Conservation (phyloP, 2,797 vertebrate genomes). For the Eupleurogrammus muticus region DNA sequence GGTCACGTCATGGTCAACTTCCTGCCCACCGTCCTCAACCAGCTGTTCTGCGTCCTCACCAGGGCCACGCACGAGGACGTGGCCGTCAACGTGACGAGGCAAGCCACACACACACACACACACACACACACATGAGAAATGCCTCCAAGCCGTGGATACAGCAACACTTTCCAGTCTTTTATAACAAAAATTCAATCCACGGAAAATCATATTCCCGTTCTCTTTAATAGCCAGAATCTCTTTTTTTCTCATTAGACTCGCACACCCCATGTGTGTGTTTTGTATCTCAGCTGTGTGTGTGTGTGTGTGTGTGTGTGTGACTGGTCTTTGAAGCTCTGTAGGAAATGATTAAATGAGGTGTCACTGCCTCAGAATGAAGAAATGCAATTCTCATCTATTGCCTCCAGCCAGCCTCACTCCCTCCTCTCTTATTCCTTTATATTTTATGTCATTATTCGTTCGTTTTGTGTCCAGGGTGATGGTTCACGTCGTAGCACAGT, state of each 20-base stretch:
- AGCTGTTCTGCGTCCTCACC: slow-evolving; percentile 93
- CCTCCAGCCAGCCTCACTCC: background rate
- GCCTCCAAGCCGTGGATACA: slow-evolving; percentile 1
- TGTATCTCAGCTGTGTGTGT: slow-evolving; percentile 17
- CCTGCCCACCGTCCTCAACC: slow-evolving; percentile 95
- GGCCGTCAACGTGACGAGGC: slow-evolving; percentile 95
- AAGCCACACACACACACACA: slow-evolving; percentile 43
- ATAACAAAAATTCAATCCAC: background rate
- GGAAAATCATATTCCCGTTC: slow-evolving; percentile 3
- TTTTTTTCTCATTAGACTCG: slow-evolving; percentile 26
- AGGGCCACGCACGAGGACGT: slow-evolving; percentile 94
- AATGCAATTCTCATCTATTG: slow-evolving; percentile 1
- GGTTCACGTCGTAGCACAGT: slow-evolving; percentile 97
- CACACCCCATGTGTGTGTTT: slow-evolving; percentile 31
- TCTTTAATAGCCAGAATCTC: slow-evolving; percentile 4
- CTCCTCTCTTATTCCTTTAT: background rate
- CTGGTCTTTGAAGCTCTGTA: slow-evolving; percentile 50
- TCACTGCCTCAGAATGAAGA: slow-evolving; percentile 4
- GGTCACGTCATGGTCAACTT: slow-evolving; percentile 97
- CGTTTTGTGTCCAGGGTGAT: slow-evolving; percentile 88
- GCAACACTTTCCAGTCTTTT: slow-evolving; percentile 7
- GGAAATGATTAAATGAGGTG: slow-evolving; percentile 34
- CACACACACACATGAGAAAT: background rate
- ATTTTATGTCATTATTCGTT: background rate
- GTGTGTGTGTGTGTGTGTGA: slow-evolving; percentile 19